Conservation (phyloP, 2,888 invertebrate species). For the Coenonympha glycerion region DNA sequence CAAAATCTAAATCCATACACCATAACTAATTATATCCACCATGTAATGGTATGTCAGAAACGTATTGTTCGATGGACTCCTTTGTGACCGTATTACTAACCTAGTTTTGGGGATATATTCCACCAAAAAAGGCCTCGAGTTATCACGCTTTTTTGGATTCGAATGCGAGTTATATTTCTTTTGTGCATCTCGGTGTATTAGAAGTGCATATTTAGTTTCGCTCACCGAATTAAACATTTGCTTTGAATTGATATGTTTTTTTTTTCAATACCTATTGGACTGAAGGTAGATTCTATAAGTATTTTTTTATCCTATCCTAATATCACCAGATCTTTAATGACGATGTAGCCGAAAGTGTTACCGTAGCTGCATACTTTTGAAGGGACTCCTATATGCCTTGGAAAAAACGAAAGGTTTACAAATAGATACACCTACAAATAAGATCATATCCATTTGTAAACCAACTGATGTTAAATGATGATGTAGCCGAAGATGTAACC, state of each 20-base stretch:
- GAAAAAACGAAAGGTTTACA: too few relatives aligned
- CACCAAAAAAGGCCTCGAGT: conserved; percentile 54
- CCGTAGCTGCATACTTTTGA: too few relatives aligned
- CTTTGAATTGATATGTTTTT: conserved; percentile 3
- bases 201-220: conserved; percentile 56
- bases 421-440: too few relatives aligned
- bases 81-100: conserved; percentile 73
- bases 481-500: too few relatives aligned
- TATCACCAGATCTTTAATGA: too few relatives aligned
- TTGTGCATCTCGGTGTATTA: conserved; percentile 57
- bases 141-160: conserved; percentile 69
- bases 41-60: conserved; percentile 60
- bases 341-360: too few relatives aligned
- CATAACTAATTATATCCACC: conserved; percentile 76
- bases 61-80: conserved; percentile 53
- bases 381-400: too few relatives aligned
- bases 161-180: conserved; percentile 65
- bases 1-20: conserved; percentile 75
- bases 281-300: too few relatives aligned
- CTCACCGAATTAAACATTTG: conserved; percentile 23
- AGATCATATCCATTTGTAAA: too few relatives aligned
- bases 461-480: too few relatives aligned
- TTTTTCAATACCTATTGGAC: too few relatives aligned
- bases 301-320: too few relatives aligned
- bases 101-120: conserved; percentile 71